Base-by-base conservation (phyloP, 2,113 vertebrate genomes). In the Chaetura pelagica region DNA sequence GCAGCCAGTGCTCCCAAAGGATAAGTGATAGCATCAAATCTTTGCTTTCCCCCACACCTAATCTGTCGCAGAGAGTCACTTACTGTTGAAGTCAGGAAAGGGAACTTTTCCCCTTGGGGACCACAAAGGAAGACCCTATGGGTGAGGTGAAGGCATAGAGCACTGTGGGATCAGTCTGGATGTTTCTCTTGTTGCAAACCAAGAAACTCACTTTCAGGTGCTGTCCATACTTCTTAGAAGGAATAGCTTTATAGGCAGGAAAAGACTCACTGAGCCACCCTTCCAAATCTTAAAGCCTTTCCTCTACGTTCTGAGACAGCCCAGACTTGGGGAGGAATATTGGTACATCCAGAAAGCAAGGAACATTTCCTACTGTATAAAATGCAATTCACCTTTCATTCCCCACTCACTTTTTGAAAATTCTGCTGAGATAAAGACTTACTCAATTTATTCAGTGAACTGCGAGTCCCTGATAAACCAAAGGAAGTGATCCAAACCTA, bases 341-440 rank as follows among this genome's bases (percentile, higher is more conserved):
- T 44, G 12, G 5, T 38, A 49, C 15, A 46, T 34, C 6, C n/a
- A 76, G 14, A 77, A 77, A 71, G 34, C 14, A 54, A 35, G 15
- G 9, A 74, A 34, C 8, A 38, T 22, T 24, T 73, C 64, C 57
- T 75, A 55, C 26, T 52, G 89, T 75, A 72, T 40, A 74, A 90
- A 88, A 88, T 27, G 12, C 51, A 92, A 63, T 63, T 84, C 71
- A 76, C 29, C 32, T 84, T 89, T 79, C 64, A 77, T 35, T 87
- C 32, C 18, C 64, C 32, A 44, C 21, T 68, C 12, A 24, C 46
- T 84, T 61, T 42, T 52, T 77, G 35, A 80, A 63, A 61, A 69
- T 74, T 38, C 34, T 81, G 13, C 20, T 46, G 51, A 90, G 49
- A 90, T 30, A 42, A 77, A 80, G 26, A 32, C 27, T 46, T 78